Conservation (phyloP, 1,140 invertebrate genomes). For the Drosophila azteca region DNA sequence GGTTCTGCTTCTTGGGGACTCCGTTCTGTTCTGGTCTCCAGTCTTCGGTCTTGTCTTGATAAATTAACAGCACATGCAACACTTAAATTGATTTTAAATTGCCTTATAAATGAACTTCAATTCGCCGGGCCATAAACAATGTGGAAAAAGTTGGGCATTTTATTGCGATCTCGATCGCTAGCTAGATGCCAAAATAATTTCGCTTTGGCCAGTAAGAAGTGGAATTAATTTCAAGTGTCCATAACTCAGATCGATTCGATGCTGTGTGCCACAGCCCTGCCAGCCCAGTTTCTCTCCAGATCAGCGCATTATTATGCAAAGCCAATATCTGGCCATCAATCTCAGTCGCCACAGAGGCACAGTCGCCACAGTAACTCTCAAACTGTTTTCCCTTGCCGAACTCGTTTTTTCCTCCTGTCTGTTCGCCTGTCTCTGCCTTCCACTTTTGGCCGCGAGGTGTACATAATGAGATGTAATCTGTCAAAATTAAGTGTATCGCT, state of each 20-base stretch:
- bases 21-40: no score
- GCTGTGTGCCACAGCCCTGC: neutral
- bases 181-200: constrained; percentile 51
- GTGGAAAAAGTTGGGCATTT: constrained; percentile 38
- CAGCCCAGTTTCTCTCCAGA: no score
- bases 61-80: constrained; percentile 80
- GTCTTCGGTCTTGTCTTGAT: constrained; percentile 61
- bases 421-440: constrained; percentile 33
- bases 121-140: constrained; percentile 68
- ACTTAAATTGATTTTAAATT: constrained; percentile 82
- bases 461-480: constrained; percentile 82
- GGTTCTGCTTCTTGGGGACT: constrained; percentile 9
- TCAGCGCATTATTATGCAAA: constrained; percentile 68
- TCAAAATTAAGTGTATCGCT: constrained; percentile 80
- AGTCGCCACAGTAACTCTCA: constrained; percentile 35
- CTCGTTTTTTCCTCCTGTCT: constrained; percentile 43
- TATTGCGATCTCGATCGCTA: constrained; percentile 32
- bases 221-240: constrained; percentile 72
- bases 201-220: constrained; percentile 8
- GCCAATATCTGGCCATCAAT: constrained; percentile 70
- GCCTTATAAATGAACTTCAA: constrained; percentile 80
- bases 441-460: constrained; percentile 65
- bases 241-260: constrained; percentile 56
- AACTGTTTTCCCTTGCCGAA: constrained; percentile 40
- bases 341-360: constrained; percentile 20